A percentile compares a stretch with the other conserved stretches of the same genome.
Evolutionary conservation across 2,113 vertebrate genomes (phyloP).

Genomic region (Trematocara macrostoma): DNA sequence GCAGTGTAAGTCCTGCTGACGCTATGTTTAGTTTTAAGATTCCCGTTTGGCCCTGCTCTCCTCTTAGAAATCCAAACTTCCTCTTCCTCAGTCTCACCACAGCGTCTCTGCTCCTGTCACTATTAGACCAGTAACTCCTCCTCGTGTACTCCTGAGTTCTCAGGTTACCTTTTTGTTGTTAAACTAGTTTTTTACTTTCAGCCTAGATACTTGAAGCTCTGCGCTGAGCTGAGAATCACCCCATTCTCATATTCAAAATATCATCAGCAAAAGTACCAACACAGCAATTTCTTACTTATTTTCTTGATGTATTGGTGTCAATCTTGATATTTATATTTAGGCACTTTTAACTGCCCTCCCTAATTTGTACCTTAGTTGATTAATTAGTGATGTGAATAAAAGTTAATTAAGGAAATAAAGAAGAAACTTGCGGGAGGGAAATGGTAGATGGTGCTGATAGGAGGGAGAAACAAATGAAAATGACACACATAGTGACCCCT

Average conservation of each 20-base stretch:
- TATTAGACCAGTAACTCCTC: background rate
- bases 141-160: rapidly evolving
- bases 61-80: background rate
- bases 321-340: background rate
- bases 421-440: rapidly evolving
- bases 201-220: background rate
- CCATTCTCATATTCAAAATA: background rate
- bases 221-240: background rate
- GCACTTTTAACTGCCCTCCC: background rate
- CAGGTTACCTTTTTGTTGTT: background rate
- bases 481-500: background rate
- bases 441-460: background rate
- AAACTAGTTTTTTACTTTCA: background rate
- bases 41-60: background rate
- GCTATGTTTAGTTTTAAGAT: background rate
- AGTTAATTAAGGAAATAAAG: background rate
- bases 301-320: background rate
- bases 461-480: background rate
- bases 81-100: background rate
- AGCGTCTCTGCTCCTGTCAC: background rate
- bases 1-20: conserved; percentile 13
- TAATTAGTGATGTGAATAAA: background rate
- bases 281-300: background rate
- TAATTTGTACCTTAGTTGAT: background rate
- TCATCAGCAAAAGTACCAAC: background rate